A percentile compares a stretch with the other conserved stretches of the same genome.
Evolutionary conservation across 2,888 invertebrate species (phyloP).

Genomic region (Neelides folsomi): DNA sequence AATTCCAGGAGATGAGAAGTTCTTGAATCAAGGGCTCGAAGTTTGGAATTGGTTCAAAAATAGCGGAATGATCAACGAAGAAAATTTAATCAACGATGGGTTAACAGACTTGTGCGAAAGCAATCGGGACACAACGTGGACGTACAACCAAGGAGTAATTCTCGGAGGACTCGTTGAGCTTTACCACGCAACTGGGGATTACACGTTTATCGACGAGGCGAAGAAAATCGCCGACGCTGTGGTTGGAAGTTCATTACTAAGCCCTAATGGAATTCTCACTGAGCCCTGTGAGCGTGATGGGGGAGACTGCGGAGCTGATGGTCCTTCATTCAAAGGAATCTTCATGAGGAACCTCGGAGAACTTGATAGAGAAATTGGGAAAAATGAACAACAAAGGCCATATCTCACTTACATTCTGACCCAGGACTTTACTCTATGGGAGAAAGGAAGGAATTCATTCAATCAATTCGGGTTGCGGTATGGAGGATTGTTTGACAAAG

Average conservation of each 20-base stretch:
- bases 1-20: conserved; percentile 16
- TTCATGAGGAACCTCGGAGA: conserved; percentile 29
- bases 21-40: conserved; percentile 16
- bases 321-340: conserved; percentile 15
- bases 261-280: conserved; percentile 21
- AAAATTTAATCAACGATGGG: conserved; percentile 27
- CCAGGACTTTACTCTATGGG: conserved; percentile 17
- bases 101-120: conserved; percentile 21
- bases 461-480: conserved; percentile 28
- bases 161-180: conserved; percentile 26
- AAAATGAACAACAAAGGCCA: conserved; percentile 9
- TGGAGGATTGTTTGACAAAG: conserved; percentile 23
- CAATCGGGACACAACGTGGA: conserved; percentile 23
- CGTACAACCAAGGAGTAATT: conserved; percentile 29
- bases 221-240: conserved; percentile 27
- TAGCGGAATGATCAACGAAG: conserved; percentile 23
- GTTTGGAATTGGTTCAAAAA: conserved; percentile 25
- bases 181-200: conserved; percentile 15
- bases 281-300: conserved; percentile 25
- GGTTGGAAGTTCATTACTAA: conserved; percentile 12
- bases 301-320: conserved; percentile 21
- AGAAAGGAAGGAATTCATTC: conserved; percentile 20
- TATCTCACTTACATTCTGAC: conserved; percentile 19
- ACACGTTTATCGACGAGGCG: conserved; percentile 17
- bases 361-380: conserved; percentile 16